Evolutionary conservation across 2,888 invertebrate genomes (phyloP).

Genomic region (Drosophila antonietae): DNA sequence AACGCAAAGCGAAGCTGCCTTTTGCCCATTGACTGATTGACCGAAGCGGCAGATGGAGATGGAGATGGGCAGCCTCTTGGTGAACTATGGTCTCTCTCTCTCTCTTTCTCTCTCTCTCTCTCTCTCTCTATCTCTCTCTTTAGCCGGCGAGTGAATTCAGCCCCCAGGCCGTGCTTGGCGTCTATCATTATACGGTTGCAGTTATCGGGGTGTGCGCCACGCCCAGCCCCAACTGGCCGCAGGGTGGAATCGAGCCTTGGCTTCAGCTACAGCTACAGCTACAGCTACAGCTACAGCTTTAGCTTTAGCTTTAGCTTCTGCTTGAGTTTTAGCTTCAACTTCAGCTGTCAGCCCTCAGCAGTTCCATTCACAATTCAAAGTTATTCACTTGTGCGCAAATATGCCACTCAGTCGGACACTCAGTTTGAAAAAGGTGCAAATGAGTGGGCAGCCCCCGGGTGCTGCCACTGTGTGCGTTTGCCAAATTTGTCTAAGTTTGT

Average conservation of each 20-base stretch:
- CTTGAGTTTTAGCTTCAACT: constrained; percentile 19
- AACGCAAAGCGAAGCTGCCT: constrained; percentile 6
- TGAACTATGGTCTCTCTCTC: constrained; percentile 40
- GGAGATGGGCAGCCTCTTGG: constrained; percentile 17
- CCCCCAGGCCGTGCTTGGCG: constrained; percentile 73
- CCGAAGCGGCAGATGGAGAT: constrained; percentile 16
- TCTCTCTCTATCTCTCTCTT: constrained; percentile 8
- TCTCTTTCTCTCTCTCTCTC: too few species aligned
- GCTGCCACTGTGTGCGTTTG: constrained; percentile 40
- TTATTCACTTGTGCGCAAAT: constrained; percentile 65
- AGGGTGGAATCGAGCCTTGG: constrained; percentile 37
- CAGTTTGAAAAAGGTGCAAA: constrained; percentile 55
- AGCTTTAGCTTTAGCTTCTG: constrained; percentile 13
- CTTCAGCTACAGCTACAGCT: constrained; percentile 14
- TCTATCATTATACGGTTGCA: constrained; percentile 85
- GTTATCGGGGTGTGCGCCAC: constrained; percentile 79
- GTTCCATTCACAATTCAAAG: constrained; percentile 59
- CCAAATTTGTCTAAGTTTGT: constrained; percentile 64
- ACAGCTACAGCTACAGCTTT: not conserved
- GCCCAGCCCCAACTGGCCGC: constrained; percentile 57
- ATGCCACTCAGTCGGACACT: constrained; percentile 62
- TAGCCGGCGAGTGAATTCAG: constrained; percentile 41
- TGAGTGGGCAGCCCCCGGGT: constrained; percentile 46
- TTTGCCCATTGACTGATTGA: constrained; percentile 75
- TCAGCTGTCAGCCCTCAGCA: constrained; percentile 19